Evolutionary conservation across 1,140 invertebrate species (phyloP), one percentile per base, ranked within the genome.

Genomic region (Aphaenogaster ashmeadi): DNA sequence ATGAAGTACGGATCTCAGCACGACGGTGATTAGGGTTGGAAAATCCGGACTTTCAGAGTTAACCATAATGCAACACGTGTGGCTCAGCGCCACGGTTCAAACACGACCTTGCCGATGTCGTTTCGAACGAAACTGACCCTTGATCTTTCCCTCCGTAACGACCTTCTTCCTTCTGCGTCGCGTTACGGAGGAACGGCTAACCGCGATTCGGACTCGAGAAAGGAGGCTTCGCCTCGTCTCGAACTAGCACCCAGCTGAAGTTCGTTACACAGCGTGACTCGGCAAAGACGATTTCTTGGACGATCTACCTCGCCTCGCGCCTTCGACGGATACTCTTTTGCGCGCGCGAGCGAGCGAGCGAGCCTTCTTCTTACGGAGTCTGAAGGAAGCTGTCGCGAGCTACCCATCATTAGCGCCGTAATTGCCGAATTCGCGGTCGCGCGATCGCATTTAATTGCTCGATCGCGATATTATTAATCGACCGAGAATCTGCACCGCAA

Each of bases 211-310:
- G 90, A 54, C 86, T 91, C 86, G 91, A 92, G 91, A 88, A 89
- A 89, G 85, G 87, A 88, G 78, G 83, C 56, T 15, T 72, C 56
- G 58, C 38, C 64, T 69, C 67, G 56, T 56, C 66, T 58, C 64
- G 60, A 83, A 81, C 89, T 92, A 90, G 72, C 74, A 79, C 64
- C 87, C 79, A 74, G 67, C 72, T 81, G 87, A 91, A 94, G 94
- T 94, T 95, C 94, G 94, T 95, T 95, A 95, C 92, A 88, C 89
- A 92, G 87, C 90, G 92, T 95, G 94, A 95, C 94, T 95, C 89
- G 90, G 92, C 94, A 94, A 71, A 93, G 83, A 74, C 91, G 90
- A 80, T 87, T 89, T 90, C 91, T 89, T 86, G 64, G 78, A 85
- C 87, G 88, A 90, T 89, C 88, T 80, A 87, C 87, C 84, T 67